A percentile compares a stretch with the other conserved stretches of the same genome.
These are phyloP conservation scores for Luscinia megarhynchos DNA, from an alignment of 2,797 vertebrate genomes.

Conservation along the genomic window DNA sequence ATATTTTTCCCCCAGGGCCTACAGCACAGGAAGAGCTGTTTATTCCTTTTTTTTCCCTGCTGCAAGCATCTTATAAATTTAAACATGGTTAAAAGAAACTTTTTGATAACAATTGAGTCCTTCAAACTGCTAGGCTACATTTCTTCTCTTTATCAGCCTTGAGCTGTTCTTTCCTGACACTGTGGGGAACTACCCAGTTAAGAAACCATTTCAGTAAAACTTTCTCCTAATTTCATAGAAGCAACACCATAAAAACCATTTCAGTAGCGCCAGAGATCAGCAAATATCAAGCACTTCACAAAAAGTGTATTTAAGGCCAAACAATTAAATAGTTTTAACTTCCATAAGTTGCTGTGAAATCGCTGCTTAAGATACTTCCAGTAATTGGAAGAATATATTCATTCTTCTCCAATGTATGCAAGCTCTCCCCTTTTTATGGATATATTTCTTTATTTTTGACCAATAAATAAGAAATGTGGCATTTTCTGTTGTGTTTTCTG, in stretches of 20 bases:
- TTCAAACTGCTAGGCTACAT: not conserved
- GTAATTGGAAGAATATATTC: not conserved
- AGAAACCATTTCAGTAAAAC: not conserved
- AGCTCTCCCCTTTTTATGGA: not conserved
- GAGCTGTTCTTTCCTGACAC: not conserved
- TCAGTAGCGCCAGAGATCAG: not conserved
- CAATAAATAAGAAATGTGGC: not conserved
- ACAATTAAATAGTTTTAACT: not conserved
- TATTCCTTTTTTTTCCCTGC: not conserved
- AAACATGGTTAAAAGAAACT: not conserved
- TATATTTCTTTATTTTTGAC: not conserved
- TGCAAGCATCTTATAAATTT: not conserved
- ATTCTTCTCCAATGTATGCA: not conserved
- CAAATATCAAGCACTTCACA: not conserved
- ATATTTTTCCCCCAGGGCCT: not conserved
- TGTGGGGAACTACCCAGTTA: not conserved
- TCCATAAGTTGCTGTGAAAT: not conserved
- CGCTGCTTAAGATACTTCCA: not conserved
- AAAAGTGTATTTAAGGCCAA: not conserved
- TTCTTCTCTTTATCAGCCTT: not conserved
- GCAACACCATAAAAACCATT: not conserved
- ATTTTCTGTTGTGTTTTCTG: not conserved
- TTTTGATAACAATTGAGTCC: not conserved
- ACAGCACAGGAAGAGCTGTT: not conserved
- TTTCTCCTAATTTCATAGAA: not conserved